Evolutionary conservation across 2,113 vertebrate species (phyloP).

Genomic region (Ovis aries): DNA sequence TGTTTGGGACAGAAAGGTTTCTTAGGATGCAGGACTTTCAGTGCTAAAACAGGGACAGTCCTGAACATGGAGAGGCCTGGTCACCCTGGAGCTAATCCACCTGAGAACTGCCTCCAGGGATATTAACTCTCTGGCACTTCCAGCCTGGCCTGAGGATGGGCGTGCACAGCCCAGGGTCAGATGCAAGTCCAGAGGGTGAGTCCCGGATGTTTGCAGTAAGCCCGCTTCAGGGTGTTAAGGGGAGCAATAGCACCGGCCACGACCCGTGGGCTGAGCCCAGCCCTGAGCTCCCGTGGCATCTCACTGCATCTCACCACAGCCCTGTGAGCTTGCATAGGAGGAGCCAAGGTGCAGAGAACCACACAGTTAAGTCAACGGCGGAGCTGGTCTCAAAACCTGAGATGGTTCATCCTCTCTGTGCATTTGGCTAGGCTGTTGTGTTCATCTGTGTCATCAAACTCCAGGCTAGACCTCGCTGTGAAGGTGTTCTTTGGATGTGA

Average conservation of each 20-base stretch:
- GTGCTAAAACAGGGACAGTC: neutral
- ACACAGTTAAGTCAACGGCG: neutral
- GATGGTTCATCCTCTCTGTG: neutral
- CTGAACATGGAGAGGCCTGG: neutral
- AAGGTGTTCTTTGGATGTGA: neutral
- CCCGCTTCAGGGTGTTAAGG: neutral
- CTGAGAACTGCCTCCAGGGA: neutral
- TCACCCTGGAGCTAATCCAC: neutral
- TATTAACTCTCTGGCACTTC: neutral
- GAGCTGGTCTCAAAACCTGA: neutral
- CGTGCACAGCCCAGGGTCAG: neutral
- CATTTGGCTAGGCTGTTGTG: neutral
- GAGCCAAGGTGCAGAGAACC: neutral
- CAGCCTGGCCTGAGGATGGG: neutral
- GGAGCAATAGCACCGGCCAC: neutral
- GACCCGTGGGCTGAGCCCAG: rapidly evolving
- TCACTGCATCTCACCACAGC: too few species aligned
- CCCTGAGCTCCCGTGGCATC: neutral
- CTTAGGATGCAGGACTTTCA: neutral
- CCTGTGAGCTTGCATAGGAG: neutral
- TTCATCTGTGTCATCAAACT: neutral
- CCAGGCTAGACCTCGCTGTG: neutral
- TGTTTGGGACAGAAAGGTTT: neutral
- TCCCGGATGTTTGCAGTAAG: neutral
- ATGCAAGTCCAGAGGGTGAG: neutral